Percentiles rank a stretch among this genome's conserved stretches.
These are phyloP conservation scores for Dipodomys merriami DNA, from an alignment of 2,113 vertebrate genomes.

Conservation along the genomic window DNA sequence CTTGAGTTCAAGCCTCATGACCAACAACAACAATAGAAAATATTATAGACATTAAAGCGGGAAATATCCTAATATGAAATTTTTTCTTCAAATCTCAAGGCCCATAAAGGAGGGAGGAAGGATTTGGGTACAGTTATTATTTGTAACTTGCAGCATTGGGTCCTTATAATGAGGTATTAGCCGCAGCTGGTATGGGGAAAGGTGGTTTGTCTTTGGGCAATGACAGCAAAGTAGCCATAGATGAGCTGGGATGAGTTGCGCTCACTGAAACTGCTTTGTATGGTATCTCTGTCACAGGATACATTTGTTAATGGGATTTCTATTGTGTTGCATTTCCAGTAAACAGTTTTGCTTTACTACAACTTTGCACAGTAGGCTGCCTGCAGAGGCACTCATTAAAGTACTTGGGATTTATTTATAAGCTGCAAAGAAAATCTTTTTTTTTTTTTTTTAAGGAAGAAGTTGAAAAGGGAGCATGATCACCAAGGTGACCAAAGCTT, in stretches of 20 bases:
- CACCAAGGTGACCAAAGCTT: constrained; percentile 61
- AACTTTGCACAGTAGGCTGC: constrained; percentile 17
- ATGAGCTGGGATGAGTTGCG: neutral
- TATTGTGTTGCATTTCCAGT: constrained; percentile 29
- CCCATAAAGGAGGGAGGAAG: neutral
- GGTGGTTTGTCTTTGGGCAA: neutral
- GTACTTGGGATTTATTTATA: constrained; percentile 64
- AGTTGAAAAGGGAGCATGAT: constrained; percentile 46
- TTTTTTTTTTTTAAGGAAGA: neutral
- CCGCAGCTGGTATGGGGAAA: neutral
- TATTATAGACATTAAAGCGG: too few species aligned
- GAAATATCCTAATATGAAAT: neutral
- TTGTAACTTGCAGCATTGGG: neutral
- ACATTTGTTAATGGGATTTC: constrained; percentile 43
- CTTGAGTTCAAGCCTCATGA: too few species aligned
- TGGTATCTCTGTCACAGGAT: neutral
- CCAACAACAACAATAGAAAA: too few species aligned
- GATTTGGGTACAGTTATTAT: neutral
- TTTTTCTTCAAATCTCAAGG: neutral
- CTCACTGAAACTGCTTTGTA: neutral
- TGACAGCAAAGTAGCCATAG: neutral
- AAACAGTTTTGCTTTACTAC: constrained; percentile 50
- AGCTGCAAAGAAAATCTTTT: constrained; percentile 51
- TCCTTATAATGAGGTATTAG: neutral
- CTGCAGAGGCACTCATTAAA: constrained; percentile 62